These are phyloP conservation scores for Euwallacea fornicatus DNA, from an alignment of 1,140 invertebrate species.

Conservation along the genomic window DNA sequence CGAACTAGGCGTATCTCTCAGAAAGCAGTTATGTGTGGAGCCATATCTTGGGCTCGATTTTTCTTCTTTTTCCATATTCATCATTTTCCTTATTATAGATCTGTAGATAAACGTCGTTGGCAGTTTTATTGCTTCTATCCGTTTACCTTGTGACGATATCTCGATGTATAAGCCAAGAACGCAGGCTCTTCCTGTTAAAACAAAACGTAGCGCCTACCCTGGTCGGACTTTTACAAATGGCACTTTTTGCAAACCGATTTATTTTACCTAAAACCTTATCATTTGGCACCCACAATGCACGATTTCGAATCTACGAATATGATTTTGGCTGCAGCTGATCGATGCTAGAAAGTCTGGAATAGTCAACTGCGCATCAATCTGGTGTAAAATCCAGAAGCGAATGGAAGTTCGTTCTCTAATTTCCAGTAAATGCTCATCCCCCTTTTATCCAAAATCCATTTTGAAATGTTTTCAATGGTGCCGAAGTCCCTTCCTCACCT, in stretches of 20 bases:
- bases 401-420: too few species aligned
- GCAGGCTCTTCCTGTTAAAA: conserved; percentile 40
- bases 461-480: too few species aligned
- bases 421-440: too few species aligned
- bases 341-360: too few species aligned
- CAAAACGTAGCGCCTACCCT: conserved; percentile 39
- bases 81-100: conserved; percentile 36
- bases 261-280: conserved; percentile 50
- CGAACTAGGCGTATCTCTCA: not conserved
- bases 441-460: too few species aligned
- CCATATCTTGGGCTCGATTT: conserved; percentile 4
- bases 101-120: conserved; percentile 32
- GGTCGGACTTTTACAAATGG: conserved; percentile 48
- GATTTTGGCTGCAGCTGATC: not conserved
- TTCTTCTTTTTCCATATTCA: conserved; percentile 23
- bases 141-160: conserved; percentile 42
- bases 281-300: conserved; percentile 50
- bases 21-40: not conserved
- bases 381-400: too few species aligned
- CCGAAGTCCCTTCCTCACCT: not conserved
- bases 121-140: conserved; percentile 38
- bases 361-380: too few species aligned
- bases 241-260: conserved; percentile 50
- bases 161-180: conserved; percentile 33
- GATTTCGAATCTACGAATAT: conserved; percentile 50